Conservation (phyloP, 2,113 vertebrate species). For the Macroglossus sobrinus region DNA sequence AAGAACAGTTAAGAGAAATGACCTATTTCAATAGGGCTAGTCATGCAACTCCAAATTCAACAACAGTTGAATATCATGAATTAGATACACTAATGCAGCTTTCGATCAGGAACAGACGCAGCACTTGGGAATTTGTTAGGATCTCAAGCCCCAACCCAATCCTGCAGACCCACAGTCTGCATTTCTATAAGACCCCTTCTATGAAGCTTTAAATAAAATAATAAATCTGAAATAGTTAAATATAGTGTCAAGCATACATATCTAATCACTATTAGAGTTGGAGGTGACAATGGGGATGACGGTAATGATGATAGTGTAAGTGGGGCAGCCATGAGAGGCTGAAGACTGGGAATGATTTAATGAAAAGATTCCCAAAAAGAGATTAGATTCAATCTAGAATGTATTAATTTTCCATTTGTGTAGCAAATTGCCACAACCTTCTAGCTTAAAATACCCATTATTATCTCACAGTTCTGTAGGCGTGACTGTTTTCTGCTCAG, state of each 20-base stretch:
- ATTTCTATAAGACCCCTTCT: background rate
- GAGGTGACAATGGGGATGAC: background rate
- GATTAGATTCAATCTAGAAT: background rate
- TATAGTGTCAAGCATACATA: background rate
- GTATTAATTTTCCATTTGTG: background rate
- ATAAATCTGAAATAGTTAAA: background rate
- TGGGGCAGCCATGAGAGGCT: background rate
- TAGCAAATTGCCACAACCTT: background rate
- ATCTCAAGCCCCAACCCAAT: background rate
- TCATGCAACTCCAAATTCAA: background rate
- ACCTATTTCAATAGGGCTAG: background rate
- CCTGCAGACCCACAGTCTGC: background rate
- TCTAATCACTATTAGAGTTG: background rate
- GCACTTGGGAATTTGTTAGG: background rate
- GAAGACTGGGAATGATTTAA: background rate
- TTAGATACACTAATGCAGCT: background rate
- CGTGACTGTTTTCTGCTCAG: background rate
- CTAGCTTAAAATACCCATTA: background rate
- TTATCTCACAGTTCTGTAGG: background rate
- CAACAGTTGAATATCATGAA: background rate
- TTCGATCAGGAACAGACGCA: background rate
- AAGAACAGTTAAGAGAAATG: background rate
- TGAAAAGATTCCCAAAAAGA: background rate
- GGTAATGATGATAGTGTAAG: background rate
- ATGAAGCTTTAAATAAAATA: background rate